phyloP scores from a whole-genome alignment of 23 tunicate species.

The Trididemnum nubilum region DNA sequence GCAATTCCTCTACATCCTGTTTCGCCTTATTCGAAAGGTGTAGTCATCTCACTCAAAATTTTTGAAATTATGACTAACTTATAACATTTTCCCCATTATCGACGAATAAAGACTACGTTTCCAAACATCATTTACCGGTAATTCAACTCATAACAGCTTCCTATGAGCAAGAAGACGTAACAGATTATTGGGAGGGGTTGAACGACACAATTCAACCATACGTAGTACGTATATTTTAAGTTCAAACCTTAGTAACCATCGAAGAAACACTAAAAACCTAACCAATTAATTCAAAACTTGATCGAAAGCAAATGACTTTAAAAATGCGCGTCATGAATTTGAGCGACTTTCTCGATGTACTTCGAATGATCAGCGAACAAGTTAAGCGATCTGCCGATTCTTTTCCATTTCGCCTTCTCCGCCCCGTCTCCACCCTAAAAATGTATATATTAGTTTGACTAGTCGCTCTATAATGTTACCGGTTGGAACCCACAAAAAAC shows the following conservation, averaged over 20 bases:
- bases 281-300: not conserved
- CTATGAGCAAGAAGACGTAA: not conserved
- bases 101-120: not conserved
- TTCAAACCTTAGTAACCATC: not conserved
- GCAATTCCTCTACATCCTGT: too few relatives aligned
- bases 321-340: conserved; percentile 66
- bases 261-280: too few relatives aligned
- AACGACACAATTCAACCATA: not conserved
- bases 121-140: not conserved
- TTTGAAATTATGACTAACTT: too few relatives aligned
- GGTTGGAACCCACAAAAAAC: too few relatives aligned
- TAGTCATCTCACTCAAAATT: too few relatives aligned
- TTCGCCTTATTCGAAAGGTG: too few relatives aligned
- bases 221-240: not conserved
- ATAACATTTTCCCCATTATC: too few relatives aligned
- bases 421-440: conserved; percentile 79
- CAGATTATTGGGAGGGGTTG: too few relatives aligned
- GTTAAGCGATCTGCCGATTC: conserved; percentile 33
- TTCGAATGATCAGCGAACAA: conserved; percentile 73
- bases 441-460: too few relatives aligned
- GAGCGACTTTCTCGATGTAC: conserved; percentile 53
- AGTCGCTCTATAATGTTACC: too few relatives aligned
- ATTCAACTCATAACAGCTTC: not conserved
- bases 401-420: conserved; percentile 49
- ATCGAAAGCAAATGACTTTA: conserved; percentile 2